These are phyloP conservation scores for Menidia beryllina DNA, from an alignment of 2,113 vertebrate species.

Conservation along the genomic window DNA sequence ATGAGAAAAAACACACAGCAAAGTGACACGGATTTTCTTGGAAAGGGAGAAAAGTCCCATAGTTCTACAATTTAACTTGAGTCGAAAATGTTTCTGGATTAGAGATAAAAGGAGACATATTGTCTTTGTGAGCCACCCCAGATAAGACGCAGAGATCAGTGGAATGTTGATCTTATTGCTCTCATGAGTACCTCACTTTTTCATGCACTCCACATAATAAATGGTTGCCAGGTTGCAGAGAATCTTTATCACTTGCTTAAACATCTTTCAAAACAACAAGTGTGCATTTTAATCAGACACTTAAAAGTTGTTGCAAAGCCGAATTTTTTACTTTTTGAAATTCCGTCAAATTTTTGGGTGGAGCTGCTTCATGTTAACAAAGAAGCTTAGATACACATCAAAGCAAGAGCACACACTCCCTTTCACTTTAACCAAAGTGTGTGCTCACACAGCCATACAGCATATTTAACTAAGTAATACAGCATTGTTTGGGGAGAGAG, in stretches of 20 bases:
- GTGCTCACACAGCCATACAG: slow-evolving; percentile 64
- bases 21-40: slow-evolving; percentile 26
- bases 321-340: slow-evolving; percentile 17
- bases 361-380: slow-evolving; percentile 14
- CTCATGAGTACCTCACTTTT: slow-evolving; percentile 29
- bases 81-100: slow-evolving; percentile 52
- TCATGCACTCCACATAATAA: slow-evolving; percentile 47
- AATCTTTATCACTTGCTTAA: slow-evolving; percentile 16
- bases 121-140: slow-evolving; percentile 58
- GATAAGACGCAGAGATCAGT: slow-evolving; percentile 14
- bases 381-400: slow-evolving; percentile 36
- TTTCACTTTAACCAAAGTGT: slow-evolving; percentile 31
- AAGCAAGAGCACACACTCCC: slow-evolving; percentile 25
- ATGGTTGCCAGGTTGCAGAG: slow-evolving; percentile 39
- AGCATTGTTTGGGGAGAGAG: slow-evolving; percentile 81
- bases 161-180: slow-evolving; percentile 35
- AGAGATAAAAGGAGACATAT: slow-evolving; percentile 36
- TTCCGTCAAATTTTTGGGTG: slow-evolving; percentile 5
- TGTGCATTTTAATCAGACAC: slow-evolving; percentile 27
- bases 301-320: slow-evolving; percentile 18
- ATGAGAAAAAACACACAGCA: slow-evolving; percentile 7
- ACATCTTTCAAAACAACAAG: slow-evolving; percentile 22
- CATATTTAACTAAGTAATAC: slow-evolving; percentile 73
- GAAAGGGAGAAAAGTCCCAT: slow-evolving; percentile 18
- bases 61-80: slow-evolving; percentile 40